Percentiles rank a stretch among this genome's conserved stretches.
These are phyloP conservation scores for Albula goreensis DNA, from an alignment of 2,113 vertebrate genomes.

Conservation along the genomic window DNA sequence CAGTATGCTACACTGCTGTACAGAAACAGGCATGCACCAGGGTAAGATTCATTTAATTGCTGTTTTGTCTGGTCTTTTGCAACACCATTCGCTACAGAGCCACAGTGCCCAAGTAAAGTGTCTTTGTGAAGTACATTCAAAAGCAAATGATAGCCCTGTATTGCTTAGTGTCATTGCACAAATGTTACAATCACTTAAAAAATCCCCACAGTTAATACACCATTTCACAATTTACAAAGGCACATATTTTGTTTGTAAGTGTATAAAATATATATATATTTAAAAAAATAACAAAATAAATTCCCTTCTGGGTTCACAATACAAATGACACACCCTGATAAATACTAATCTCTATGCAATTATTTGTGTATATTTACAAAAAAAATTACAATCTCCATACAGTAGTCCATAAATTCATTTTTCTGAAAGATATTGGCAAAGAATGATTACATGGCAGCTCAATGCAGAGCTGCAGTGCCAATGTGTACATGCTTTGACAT, in stretches of 20 bases:
- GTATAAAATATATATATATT: slow-evolving; percentile 42
- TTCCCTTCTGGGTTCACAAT: slow-evolving; percentile 33
- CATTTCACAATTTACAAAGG: slow-evolving; percentile 5
- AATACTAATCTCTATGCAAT: slow-evolving; percentile 44
- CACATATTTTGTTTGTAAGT: slow-evolving; percentile 1
- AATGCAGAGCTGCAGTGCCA: background rate
- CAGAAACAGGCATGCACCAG: background rate
- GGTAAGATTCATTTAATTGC: background rate
- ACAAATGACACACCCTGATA: slow-evolving; percentile 33
- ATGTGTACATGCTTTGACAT: background rate
- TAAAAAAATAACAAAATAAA: slow-evolving; percentile 28
- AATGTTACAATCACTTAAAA: background rate
- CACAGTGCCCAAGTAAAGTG: background rate
- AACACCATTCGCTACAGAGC: background rate
- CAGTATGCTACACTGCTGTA: background rate
- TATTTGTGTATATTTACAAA: slow-evolving; percentile 29
- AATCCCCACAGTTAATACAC: slow-evolving; percentile 1
- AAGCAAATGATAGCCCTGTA: slow-evolving; percentile 2
- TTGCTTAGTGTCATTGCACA: slow-evolving; percentile 1
- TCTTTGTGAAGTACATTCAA: slow-evolving; percentile 1
- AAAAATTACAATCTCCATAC: slow-evolving; percentile 20
- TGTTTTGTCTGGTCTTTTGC: background rate
- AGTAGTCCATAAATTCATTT: background rate
- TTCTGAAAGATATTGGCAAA: background rate
- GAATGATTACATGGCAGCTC: background rate